Evolutionary conservation across 2,888 invertebrate species (phyloP).

Genomic region (Meloe dianella): DNA sequence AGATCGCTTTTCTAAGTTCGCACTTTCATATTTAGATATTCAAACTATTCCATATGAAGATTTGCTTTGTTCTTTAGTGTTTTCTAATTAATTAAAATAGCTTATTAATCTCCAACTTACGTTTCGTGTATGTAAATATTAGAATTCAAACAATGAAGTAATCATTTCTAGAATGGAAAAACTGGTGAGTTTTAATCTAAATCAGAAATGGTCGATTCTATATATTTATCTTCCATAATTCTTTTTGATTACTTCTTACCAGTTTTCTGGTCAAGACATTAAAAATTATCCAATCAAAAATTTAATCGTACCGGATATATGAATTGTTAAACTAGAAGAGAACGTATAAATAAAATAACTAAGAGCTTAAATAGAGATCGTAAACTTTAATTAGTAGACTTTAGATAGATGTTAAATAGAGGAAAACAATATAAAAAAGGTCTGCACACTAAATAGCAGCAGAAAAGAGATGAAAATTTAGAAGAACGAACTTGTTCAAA

Average conservation of each 20-base stretch:
- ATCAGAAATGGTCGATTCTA: slow-evolving; percentile 11
- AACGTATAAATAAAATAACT: slow-evolving; percentile 18
- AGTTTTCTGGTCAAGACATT: slow-evolving; percentile 34
- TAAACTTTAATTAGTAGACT: slow-evolving; percentile 24
- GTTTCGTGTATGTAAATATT: too few relatives aligned
- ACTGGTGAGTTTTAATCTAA: slow-evolving; percentile 13
- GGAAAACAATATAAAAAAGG: not conserved
- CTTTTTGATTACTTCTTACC: slow-evolving; percentile 36
- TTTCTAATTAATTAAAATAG: too few relatives aligned
- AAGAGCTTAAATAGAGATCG: slow-evolving; percentile 3
- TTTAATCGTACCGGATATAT: slow-evolving; percentile 34
- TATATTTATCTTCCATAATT: slow-evolving; percentile 38
- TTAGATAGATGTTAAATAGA: not conserved
- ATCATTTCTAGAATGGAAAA: not conserved
- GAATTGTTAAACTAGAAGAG: slow-evolving; percentile 27
- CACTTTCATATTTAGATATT: too few relatives aligned
- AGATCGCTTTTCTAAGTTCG: too few relatives aligned
- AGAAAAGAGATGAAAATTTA: not conserved
- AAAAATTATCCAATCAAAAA: slow-evolving; percentile 40
- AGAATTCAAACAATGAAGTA: too few relatives aligned
- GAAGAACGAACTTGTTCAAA: not conserved
- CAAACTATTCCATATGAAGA: too few relatives aligned
- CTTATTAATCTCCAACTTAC: too few relatives aligned
- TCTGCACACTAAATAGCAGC: not conserved
- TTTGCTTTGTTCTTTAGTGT: too few relatives aligned